Evolutionary conservation across 2,113 vertebrate species (phyloP).

Genomic region (Archilochus colubris): DNA sequence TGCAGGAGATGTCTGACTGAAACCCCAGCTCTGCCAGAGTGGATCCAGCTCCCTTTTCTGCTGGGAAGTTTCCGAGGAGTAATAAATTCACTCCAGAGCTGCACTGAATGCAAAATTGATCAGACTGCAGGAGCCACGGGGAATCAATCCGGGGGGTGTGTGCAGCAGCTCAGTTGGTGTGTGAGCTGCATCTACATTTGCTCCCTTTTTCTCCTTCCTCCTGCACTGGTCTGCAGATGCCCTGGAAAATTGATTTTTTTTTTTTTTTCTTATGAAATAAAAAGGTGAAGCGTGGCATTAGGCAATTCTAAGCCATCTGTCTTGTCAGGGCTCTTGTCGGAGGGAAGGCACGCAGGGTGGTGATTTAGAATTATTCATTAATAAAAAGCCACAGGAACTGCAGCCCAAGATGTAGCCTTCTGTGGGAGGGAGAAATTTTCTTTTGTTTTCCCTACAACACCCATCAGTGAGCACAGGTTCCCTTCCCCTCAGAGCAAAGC

Average conservation of each 20-base stretch:
- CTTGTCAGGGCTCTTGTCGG: neutral
- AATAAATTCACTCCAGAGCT: constrained; percentile 23
- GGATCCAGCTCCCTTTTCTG: neutral
- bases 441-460: neutral
- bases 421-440: fast-evolving
- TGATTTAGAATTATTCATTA: neutral
- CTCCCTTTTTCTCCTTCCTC: neutral
- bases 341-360: neutral
- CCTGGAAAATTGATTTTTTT: neutral
- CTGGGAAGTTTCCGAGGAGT: constrained; percentile 10
- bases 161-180: neutral
- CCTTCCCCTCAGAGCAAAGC: neutral
- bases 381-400: neutral
- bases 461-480: neutral
- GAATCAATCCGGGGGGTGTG: neutral
- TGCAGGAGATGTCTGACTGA: neutral
- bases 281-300: neutral
- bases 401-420: neutral
- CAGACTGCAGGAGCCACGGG: constrained; percentile 47
- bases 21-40: neutral
- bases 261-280: neutral
- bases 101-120: constrained; percentile 39
- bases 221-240: neutral
- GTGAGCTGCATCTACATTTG: neutral
- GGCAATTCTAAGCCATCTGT: neutral